Evolutionary conservation across 1,140 invertebrate species (phyloP), one percentile per base, ranked within the genome.

Genomic region (Platorchestia sp.): DNA sequence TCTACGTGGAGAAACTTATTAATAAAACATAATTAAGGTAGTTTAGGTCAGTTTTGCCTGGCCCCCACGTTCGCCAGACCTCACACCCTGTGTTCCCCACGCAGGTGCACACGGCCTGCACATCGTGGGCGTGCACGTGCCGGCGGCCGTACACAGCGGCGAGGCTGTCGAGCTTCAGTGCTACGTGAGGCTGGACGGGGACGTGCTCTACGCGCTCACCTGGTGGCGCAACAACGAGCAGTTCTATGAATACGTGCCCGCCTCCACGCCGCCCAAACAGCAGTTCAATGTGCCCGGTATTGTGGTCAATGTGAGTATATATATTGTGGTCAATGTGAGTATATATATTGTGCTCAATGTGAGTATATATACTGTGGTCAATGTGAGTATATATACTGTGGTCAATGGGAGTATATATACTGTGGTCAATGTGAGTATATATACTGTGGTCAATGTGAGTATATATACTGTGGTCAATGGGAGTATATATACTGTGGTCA

Each of bases 191-290:
- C 96, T 98, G 0, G 97, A 97, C 91, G 97, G 97, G 36, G 97
- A 97, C 89, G 97, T 96, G 19, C 96, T 98, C 14, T 98, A 98
- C 96, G 98, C 98, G 0, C 97, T 98, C 22, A 98, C 98, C 96
- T 98, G 98, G 98, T 98, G 98, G 97, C 98, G 98, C 96, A 98
- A 98, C 96, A 97, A 97, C 22, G 96, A 97, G 7, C 97, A 98
- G 96, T 98, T 98, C 97, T 98, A 97, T 97, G 97, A 98, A 96
- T 98, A 97, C 96, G 97, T 97, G 97, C 98, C 98, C 0, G 97
- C 97, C 59, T 97, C 96, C 44, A 95, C 95, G 44, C 97, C 97
- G 47, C 96, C 96, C 6, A 96, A 96, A 51, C 97, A 96, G 47
- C 95, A 96, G 47, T 97, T 97, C 87, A 95, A 96, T 59, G 95